Evolutionary conservation across 2,888 invertebrate genomes (phyloP), one percentile per base, ranked within the genome.

Genomic region (Apamea monoglypha): DNA sequence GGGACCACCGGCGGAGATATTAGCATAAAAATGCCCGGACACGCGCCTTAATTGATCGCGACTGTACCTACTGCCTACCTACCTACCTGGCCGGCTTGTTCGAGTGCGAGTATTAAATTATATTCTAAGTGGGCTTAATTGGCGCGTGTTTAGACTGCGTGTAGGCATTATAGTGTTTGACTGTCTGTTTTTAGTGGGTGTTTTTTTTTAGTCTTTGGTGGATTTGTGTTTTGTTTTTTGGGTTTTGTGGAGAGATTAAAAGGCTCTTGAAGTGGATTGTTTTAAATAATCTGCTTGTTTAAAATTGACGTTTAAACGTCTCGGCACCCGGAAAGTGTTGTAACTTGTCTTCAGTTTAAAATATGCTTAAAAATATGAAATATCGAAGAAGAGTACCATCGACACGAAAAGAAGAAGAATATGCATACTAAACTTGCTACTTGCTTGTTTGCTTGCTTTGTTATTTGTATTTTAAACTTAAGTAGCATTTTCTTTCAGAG

Each of bases 1-100:
- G 76, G 74, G 90, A 90, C 89, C 87, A 88, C 90, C 88, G 71
- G 86, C 83, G 89, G 78, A 74, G 80, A 81, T 92, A 96, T 96
- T 96, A 93, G 94, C 96, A 96, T 96, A 96, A 96, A 96, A 96
- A 96, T 96, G 94, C 93, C 88, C 85, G 89, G 92, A 95, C 96
- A 95, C 94, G 94, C 93, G 93, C 94, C 93, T 94, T 96, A 96
- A 96, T 95, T 96, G 96, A 95, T 94, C 81, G 76, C 89, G 88
- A 89, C 88, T 91, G 90, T 91, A 90, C 53, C 63, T 75, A 74
- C 75, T 44, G 14, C 29, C 81, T 50, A 50, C 83, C 75, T 32
- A 21, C 40, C 78, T 53, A 53, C 83, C 67, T 32, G 80, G 66
- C 47, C 50, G 67, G 74, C 84, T 36, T 75, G 74, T 76, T 75